Conservation (phyloP, 1,140 invertebrate genomes). For the Myzus persicae region DNA sequence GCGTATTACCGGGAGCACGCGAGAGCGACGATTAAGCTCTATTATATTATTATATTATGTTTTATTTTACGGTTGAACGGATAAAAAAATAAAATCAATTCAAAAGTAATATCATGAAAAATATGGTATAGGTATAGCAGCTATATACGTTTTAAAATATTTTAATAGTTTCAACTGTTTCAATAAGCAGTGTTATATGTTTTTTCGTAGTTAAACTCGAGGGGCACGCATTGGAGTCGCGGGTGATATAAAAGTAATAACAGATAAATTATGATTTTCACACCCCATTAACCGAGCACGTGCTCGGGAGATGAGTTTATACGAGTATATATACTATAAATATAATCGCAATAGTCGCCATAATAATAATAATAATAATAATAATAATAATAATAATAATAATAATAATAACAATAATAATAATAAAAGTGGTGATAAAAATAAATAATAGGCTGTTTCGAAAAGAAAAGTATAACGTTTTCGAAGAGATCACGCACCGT, state of each 20-base stretch:
- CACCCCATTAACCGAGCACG: not conserved
- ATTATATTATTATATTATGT: too few relatives aligned
- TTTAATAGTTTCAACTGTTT: not conserved
- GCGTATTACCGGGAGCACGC: not conserved
- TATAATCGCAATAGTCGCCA: not conserved
- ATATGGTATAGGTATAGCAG: not conserved
- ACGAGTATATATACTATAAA: not conserved
- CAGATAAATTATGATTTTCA: constrained; percentile 18
- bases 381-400: too few relatives aligned
- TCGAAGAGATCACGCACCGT: not conserved
- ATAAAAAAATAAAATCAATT: not conserved
- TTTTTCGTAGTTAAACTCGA: not conserved
- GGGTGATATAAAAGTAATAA: not conserved
- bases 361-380: not conserved
- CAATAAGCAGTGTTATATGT: not conserved
- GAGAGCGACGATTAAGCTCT: not conserved
- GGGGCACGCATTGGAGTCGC: not conserved
- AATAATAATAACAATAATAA: too few relatives aligned
- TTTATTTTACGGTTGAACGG: not conserved
- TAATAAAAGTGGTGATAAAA: not conserved
- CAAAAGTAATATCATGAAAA: not conserved
- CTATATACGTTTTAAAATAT: not conserved
- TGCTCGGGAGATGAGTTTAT: not conserved
- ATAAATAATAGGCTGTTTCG: not conserved
- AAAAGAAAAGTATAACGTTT: not conserved